These are phyloP conservation scores for Pyrocephalus nanus DNA, from an alignment of 2,797 vertebrate genomes.

Conservation along the genomic window DNA sequence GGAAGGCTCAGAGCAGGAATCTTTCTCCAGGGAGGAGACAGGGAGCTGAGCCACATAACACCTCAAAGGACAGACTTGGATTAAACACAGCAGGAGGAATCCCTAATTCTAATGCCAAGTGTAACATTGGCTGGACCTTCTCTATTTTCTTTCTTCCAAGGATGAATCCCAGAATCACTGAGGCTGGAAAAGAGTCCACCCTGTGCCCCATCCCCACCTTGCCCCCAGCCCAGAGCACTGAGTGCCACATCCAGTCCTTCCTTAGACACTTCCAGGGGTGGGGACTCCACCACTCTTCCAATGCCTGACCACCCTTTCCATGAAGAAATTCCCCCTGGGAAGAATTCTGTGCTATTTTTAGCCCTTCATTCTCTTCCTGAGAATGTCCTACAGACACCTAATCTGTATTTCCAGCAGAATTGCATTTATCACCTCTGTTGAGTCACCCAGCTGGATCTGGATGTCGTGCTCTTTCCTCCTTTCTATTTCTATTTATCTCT, in stretches of 20 bases:
- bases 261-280: neutral
- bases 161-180: neutral
- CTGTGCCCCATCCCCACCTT: neutral
- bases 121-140: neutral
- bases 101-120: neutral
- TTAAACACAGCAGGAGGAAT: accelerated
- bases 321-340: neutral
- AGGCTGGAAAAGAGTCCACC: neutral
- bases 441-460: neutral
- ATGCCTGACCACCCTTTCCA: neutral
- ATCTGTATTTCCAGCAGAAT: neutral
- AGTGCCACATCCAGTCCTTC: neutral
- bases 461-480: neutral
- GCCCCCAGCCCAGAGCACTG: neutral
- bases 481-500: neutral
- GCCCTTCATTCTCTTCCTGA: neutral
- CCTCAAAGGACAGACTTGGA: accelerated
- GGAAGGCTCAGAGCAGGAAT: neutral
- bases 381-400: neutral
- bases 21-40: neutral
- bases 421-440: neutral
- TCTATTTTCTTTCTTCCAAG: too few species aligned
- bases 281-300: neutral
- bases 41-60: neutral
- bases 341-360: neutral